Conservation (phyloP, 2,113 vertebrate species). For the Gorilla gorilla region DNA sequence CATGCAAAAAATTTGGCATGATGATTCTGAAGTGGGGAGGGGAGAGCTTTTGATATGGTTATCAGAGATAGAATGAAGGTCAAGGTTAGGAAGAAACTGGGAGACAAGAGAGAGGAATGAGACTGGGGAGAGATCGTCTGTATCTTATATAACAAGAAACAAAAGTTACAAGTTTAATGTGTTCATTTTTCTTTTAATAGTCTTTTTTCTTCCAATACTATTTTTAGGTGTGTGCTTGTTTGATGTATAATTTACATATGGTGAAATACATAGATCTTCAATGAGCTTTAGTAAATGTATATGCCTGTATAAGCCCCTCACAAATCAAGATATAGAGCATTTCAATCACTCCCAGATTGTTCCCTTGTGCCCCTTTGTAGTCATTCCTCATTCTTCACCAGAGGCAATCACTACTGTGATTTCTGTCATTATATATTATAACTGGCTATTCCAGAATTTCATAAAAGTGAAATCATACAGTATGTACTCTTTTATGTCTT, state of each 20-base stretch:
- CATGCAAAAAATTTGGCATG: not conserved
- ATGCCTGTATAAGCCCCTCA: not conserved
- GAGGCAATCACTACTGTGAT: constrained; percentile 26
- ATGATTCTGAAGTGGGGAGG: not conserved
- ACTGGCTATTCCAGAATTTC: constrained; percentile 17
- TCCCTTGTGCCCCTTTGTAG: not conserved
- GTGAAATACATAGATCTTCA: constrained; percentile 23
- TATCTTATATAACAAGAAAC: not conserved
- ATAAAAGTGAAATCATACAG: constrained; percentile 23
- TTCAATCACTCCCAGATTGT: not conserved
- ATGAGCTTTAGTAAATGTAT: not conserved
- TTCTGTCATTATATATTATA: not conserved
- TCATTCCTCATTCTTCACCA: not conserved
- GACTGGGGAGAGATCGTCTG: not conserved
- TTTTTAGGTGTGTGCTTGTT: constrained; percentile 11
- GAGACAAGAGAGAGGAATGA: not conserved
- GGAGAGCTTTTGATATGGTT: not conserved
- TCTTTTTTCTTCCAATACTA: not conserved
- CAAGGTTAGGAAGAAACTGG: not conserved
- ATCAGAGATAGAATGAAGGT: not conserved
- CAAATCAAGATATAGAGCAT: constrained; percentile 34
- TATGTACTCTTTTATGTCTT: not conserved
- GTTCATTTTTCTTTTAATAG: constrained; percentile 19
- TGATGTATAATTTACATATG: constrained; percentile 30
- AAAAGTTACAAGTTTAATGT: not conserved